phyloP scores from a whole-genome alignment of 1,140 invertebrate species.

The Apis dorsata region DNA sequence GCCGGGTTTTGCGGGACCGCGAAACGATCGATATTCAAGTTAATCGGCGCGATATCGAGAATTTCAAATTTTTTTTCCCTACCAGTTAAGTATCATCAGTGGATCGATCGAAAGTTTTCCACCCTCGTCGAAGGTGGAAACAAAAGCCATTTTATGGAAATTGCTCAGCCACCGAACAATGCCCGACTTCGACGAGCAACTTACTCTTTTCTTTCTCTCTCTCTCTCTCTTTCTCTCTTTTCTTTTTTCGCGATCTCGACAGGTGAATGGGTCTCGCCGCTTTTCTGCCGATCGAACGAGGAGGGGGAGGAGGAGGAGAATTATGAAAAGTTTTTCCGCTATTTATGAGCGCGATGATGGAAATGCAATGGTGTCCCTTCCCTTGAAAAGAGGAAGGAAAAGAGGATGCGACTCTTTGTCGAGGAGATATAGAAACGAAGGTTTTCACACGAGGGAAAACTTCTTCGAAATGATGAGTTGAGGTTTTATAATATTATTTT shows the following conservation, averaged over 20 bases:
- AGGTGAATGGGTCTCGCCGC: neutral
- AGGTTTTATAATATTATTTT: too few relatives aligned
- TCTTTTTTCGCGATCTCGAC: neutral
- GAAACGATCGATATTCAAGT: slow-evolving; percentile 14
- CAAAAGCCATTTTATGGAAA: slow-evolving; percentile 18
- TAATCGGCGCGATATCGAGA: neutral
- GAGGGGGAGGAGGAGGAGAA: neutral
- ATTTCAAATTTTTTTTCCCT: neutral
- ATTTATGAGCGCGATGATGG: too few relatives aligned
- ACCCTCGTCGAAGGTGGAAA: neutral
- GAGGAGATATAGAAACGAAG: too few relatives aligned
- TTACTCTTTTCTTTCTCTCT: neutral
- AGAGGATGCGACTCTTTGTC: too few relatives aligned
- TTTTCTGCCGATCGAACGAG: neutral
- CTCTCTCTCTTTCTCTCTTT: neutral
- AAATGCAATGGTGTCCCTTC: too few relatives aligned
- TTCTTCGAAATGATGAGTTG: too few relatives aligned
- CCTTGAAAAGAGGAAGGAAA: too few relatives aligned
- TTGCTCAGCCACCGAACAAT: neutral
- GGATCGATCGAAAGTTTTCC: slow-evolving; percentile 10
- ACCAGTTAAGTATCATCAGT: slow-evolving; percentile 1
- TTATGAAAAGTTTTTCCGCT: neutral
- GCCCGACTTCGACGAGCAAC: neutral
- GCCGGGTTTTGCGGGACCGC: neutral
- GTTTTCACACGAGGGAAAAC: too few relatives aligned